phyloP scores from a whole-genome alignment of 2,113 vertebrate genomes.

The Syngnathus floridae region DNA sequence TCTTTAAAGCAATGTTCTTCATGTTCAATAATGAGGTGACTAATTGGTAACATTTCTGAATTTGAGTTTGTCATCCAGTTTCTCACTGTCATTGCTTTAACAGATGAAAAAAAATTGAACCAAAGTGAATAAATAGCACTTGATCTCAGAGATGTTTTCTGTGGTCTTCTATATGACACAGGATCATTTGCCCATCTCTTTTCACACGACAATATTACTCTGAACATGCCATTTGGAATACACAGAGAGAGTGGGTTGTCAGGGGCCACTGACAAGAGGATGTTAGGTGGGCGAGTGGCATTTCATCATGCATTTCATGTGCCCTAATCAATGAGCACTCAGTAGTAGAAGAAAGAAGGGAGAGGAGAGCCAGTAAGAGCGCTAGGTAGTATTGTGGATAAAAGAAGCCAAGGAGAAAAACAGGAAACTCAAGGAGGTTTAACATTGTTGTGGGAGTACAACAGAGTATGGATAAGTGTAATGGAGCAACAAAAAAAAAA shows the following conservation, averaged over 20 bases:
- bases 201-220: slow-evolving; percentile 6
- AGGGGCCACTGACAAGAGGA: slow-evolving; percentile 46
- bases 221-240: slow-evolving; percentile 14
- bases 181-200: slow-evolving; percentile 1
- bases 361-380: slow-evolving; percentile 28
- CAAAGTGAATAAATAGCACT: slow-evolving; percentile 28
- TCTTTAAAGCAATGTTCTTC: slow-evolving; percentile 26
- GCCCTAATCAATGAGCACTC: slow-evolving; percentile 57
- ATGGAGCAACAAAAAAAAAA: slow-evolving; percentile 26
- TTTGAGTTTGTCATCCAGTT: slow-evolving; percentile 28
- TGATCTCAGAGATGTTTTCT: slow-evolving; percentile 12
- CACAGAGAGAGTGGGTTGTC: slow-evolving; percentile 32
- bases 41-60: slow-evolving; percentile 34
- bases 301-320: slow-evolving; percentile 54
- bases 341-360: slow-evolving; percentile 29
- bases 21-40: slow-evolving; percentile 34
- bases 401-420: slow-evolving; percentile 48
- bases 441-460: background rate
- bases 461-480: background rate
- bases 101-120: slow-evolving; percentile 22
- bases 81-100: slow-evolving; percentile 47
- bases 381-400: slow-evolving; percentile 46
- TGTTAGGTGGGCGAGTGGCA: slow-evolving; percentile 54
- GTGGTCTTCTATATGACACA: background rate
- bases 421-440: slow-evolving; percentile 14